These are phyloP conservation scores for Procambarus virginalis DNA, from an alignment of 1,140 invertebrate genomes.

Conservation along the genomic window DNA sequence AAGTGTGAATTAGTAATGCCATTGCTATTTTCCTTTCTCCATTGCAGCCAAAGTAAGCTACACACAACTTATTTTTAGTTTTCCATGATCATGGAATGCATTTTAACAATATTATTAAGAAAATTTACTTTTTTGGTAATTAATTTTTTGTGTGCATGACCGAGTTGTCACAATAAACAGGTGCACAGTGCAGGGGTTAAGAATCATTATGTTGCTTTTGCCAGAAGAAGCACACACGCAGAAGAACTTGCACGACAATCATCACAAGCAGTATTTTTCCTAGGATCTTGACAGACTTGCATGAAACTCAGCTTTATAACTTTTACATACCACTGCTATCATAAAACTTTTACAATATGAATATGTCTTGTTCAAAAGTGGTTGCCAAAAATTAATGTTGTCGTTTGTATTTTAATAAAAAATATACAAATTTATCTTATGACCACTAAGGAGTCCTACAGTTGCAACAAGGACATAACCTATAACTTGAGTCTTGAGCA, in stretches of 20 bases:
- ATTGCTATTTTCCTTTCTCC: too few species aligned
- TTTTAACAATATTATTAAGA: too few species aligned
- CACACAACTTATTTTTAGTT: too few species aligned
- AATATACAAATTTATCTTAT: not conserved
- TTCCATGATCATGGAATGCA: too few species aligned
- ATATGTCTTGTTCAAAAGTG: not conserved
- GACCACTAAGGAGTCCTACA: not conserved
- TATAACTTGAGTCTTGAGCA: not conserved
- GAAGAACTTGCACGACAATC: not conserved
- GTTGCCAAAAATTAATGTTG: not conserved
- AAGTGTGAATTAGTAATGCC: too few species aligned
- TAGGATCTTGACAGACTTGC: not conserved
- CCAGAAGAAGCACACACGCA: not conserved
- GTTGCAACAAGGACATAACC: not conserved
- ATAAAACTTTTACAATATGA: not conserved
- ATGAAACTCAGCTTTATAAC: not conserved
- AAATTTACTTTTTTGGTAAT: not conserved
- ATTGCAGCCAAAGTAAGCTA: too few species aligned
- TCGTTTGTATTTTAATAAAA: not conserved
- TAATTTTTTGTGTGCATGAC: not conserved
- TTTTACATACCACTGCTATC: not conserved
- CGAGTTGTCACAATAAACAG: not conserved
- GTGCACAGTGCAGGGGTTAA: too few species aligned
- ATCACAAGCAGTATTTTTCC: not conserved
- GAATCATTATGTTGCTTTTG: not conserved